Evolutionary conservation across 1,140 invertebrate genomes (phyloP).

Genomic region (Agrypnia vestita): DNA sequence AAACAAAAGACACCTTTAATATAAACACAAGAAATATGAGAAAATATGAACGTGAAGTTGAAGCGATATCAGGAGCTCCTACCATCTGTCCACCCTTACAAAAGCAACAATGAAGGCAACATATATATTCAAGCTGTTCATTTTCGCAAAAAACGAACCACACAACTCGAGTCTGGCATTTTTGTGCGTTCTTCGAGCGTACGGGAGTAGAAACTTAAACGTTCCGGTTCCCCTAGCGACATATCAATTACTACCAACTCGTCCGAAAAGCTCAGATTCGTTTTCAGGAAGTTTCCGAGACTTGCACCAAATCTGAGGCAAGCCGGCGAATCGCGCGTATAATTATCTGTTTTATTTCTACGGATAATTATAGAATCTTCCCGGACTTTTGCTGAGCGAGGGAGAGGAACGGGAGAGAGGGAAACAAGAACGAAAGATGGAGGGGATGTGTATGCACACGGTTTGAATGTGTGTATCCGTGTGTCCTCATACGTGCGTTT

Average conservation of each 20-base stretch:
- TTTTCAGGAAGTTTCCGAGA: conserved; percentile 33
- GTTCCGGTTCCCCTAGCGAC: background rate
- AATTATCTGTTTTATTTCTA: conserved; percentile 33
- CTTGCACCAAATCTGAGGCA: background rate
- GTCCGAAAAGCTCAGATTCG: conserved; percentile 10
- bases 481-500: background rate
- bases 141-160: too few relatives aligned
- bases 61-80: too few relatives aligned
- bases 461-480: conserved; percentile 10
- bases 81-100: too few relatives aligned
- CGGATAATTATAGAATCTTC: conserved; percentile 32
- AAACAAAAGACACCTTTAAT: too few relatives aligned
- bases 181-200: too few relatives aligned
- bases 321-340: conserved; percentile 18
- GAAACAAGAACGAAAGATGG: background rate
- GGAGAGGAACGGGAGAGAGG: conserved; percentile 35
- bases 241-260: conserved; percentile 30
- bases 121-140: too few relatives aligned
- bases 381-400: conserved; percentile 30
- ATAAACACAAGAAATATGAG: too few relatives aligned
- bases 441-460: conserved; percentile 30
- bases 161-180: too few relatives aligned
- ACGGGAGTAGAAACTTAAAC: background rate
- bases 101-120: too few relatives aligned
- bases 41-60: too few relatives aligned